Percentiles rank a stretch among this genome's conserved stretches.
Conservation (phyloP, 1,140 invertebrate genomes). For the Magallana gigas region DNA sequence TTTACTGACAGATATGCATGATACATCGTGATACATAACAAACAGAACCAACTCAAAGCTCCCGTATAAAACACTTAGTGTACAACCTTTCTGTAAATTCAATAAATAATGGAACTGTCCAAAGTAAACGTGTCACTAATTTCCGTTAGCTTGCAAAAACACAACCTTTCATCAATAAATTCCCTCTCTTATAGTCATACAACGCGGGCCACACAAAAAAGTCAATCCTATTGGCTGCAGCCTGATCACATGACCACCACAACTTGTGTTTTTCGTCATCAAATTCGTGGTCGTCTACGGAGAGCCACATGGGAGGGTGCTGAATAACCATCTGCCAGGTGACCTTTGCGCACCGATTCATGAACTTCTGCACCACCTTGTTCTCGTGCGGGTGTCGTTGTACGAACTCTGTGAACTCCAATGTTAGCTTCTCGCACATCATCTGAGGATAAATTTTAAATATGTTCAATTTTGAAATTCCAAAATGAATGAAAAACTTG, state of each 20-base stretch:
- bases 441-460: slow-evolving; percentile 45
- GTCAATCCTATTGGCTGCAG: slow-evolving; percentile 63
- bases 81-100: not conserved
- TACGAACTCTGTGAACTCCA: slow-evolving; percentile 47
- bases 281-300: slow-evolving; percentile 63
- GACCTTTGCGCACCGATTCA: slow-evolving; percentile 62
- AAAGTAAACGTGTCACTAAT: not conserved
- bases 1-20: slow-evolving; percentile 7
- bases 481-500: no score
- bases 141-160: slow-evolving; percentile 67
- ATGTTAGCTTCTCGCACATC: slow-evolving; percentile 43
- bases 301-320: slow-evolving; percentile 70
- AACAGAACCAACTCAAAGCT: not conserved
- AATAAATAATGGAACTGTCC: not conserved
- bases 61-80: not conserved
- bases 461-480: not conserved
- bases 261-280: slow-evolving; percentile 72
- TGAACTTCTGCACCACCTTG: slow-evolving; percentile 60
- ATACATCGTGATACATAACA: not conserved
- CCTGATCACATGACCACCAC: slow-evolving; percentile 76
- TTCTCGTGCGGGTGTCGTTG: slow-evolving; percentile 51
- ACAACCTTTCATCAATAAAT: slow-evolving; percentile 73
- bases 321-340: slow-evolving; percentile 77
- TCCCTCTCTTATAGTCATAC: slow-evolving; percentile 73
- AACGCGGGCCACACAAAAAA: slow-evolving; percentile 74